phyloP scores from a whole-genome alignment of 2,797 vertebrate species.

The Macropus fuliginosus region DNA sequence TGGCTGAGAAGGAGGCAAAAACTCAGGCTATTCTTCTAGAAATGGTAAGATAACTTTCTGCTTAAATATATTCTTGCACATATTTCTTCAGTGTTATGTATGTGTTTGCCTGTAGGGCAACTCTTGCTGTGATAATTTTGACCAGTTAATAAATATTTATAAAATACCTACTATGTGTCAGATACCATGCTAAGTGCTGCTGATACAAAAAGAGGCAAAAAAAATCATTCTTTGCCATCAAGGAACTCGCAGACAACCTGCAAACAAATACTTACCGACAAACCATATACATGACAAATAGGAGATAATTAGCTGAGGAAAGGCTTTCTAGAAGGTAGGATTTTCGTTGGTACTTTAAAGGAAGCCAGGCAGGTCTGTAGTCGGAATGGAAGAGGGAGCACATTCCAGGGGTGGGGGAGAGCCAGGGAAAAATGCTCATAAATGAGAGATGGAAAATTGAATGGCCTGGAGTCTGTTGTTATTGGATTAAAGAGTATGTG shows the following conservation, averaged over 20 bases:
- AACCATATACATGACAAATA: not conserved
- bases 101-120: not conserved
- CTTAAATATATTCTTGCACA: not conserved
- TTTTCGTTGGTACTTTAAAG: not conserved
- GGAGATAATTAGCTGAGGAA: not conserved
- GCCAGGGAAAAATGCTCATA: not conserved
- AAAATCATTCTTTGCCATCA: not conserved
- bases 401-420: not conserved
- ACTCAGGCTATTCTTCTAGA: slow-evolving; percentile 97
- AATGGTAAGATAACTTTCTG: slow-evolving; percentile 89
- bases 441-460: not conserved
- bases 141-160: not conserved
- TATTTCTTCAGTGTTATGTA: not conserved
- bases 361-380: not conserved
- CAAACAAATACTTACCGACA: not conserved
- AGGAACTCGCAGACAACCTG: not conserved
- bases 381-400: not conserved
- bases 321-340: not conserved
- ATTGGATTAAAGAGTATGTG: not conserved
- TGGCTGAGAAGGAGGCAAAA: slow-evolving; percentile 97
- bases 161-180: not conserved
- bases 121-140: not conserved
- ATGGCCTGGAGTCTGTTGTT: not conserved
- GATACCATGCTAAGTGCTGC: not conserved
- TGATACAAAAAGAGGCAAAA: not conserved